Evolutionary conservation across 2,113 vertebrate genomes (phyloP).

Genomic region (Carassius gibelio): DNA sequence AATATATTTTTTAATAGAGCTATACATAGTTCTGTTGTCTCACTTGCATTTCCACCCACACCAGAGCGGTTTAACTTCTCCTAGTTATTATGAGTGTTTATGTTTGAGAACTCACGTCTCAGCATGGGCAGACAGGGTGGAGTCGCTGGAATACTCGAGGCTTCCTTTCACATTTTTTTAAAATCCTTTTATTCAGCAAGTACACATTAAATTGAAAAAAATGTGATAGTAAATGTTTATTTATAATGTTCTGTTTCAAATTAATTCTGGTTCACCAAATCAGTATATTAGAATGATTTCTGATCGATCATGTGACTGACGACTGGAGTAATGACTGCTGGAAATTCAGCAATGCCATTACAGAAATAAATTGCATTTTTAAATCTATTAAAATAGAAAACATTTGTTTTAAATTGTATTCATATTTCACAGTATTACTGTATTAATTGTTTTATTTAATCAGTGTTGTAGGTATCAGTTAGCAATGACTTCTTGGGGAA

Average conservation of each 20-base stretch:
- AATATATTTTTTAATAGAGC: constrained; percentile 36
- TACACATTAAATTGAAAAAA: background rate
- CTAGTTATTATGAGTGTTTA: constrained; percentile 51
- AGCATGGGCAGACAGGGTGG: constrained; percentile 23
- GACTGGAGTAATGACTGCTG: background rate
- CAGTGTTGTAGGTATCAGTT: background rate
- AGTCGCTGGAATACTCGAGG: background rate
- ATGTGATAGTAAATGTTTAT: too few species aligned
- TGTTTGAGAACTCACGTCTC: constrained; percentile 46
- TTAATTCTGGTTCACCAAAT: background rate
- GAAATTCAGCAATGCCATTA: background rate
- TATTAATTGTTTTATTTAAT: background rate
- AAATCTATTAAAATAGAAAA: too few species aligned
- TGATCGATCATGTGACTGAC: background rate
- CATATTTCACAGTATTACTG: background rate
- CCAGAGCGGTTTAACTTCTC: constrained; percentile 64
- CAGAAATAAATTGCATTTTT: too few species aligned
- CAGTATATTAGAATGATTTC: background rate
- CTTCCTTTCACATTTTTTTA: background rate
- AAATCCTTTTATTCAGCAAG: background rate
- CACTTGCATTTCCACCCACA: constrained; percentile 9
- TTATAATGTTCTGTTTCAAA: background rate
- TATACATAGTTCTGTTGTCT: constrained; percentile 49
- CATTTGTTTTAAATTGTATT: background rate
- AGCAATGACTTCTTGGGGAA: background rate